Evolutionary conservation across 2,113 vertebrate species (phyloP).

Genomic region (Pelodiscus sinensis): DNA sequence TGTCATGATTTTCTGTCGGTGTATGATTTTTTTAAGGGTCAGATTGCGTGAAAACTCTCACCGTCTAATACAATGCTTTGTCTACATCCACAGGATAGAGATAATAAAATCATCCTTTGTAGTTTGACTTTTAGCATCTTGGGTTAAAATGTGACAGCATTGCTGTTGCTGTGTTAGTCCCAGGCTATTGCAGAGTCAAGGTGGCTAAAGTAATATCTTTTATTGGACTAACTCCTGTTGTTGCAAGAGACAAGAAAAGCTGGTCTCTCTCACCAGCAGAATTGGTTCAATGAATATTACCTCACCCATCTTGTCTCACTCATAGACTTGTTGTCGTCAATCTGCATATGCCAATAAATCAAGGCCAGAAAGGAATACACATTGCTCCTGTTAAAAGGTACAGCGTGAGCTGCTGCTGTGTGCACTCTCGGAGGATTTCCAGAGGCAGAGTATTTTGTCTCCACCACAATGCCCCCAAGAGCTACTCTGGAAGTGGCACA

Average conservation of each 20-base stretch:
- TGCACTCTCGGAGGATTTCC: neutral
- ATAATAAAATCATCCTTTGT: neutral
- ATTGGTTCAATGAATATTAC: neutral
- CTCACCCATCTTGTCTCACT: neutral
- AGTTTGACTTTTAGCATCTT: neutral
- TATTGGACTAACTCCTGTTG: too few relatives aligned
- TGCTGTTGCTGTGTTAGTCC: neutral
- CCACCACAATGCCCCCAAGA: neutral
- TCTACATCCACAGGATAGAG: neutral
- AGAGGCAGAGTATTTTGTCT: neutral
- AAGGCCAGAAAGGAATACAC: neutral
- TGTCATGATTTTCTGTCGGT: neutral
- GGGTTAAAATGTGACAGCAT: neutral
- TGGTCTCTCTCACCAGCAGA: neutral
- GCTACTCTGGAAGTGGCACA: neutral
- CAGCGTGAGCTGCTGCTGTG: neutral
- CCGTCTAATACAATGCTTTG: neutral
- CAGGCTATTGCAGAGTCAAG: neutral
- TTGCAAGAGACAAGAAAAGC: neutral
- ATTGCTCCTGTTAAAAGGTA: neutral
- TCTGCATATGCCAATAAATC: neutral
- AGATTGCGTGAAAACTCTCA: neutral
- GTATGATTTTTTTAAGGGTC: neutral
- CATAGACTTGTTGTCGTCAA: neutral
- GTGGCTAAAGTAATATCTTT: too few relatives aligned